phyloP scores from a whole-genome alignment of 2,113 vertebrate genomes.

The Hemiprocne comata region DNA sequence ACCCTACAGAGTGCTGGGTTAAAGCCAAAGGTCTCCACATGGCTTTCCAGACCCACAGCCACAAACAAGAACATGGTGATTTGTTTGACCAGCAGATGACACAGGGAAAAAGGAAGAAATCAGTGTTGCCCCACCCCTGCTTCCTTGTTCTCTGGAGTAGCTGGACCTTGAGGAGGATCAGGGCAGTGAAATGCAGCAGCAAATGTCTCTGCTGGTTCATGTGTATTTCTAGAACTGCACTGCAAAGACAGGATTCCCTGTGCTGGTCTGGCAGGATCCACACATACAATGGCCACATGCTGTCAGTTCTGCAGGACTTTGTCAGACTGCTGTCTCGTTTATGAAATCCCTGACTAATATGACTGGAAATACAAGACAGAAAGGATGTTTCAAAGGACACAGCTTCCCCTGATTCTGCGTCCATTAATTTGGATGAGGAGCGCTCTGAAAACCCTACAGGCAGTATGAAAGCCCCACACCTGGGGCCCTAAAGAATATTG shows the following conservation, averaged over 20 bases:
- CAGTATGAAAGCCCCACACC: background rate
- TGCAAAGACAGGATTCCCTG: background rate
- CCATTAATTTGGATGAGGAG: background rate
- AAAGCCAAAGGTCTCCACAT: background rate
- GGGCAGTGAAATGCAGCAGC: background rate
- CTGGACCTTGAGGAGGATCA: background rate
- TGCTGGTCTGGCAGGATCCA: background rate
- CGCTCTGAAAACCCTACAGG: background rate
- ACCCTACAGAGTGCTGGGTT: rapidly evolving
- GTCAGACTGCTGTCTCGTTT: background rate
- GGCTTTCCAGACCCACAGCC: background rate
- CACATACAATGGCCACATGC: background rate
- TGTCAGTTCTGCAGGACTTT: background rate
- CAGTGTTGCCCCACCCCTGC: rapidly evolving
- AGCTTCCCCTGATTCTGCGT: background rate
- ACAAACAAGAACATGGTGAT: background rate
- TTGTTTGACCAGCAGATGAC: background rate
- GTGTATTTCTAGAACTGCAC: background rate
- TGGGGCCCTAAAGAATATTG: background rate
- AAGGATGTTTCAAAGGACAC: background rate
- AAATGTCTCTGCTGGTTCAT: background rate
- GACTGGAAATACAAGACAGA: background rate
- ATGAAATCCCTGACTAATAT: background rate
- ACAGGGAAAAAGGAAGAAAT: background rate
- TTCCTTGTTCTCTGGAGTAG: rapidly evolving